Conservation (phyloP, 2,113 vertebrate genomes). For the Epinephelus cyanopodus region DNA sequence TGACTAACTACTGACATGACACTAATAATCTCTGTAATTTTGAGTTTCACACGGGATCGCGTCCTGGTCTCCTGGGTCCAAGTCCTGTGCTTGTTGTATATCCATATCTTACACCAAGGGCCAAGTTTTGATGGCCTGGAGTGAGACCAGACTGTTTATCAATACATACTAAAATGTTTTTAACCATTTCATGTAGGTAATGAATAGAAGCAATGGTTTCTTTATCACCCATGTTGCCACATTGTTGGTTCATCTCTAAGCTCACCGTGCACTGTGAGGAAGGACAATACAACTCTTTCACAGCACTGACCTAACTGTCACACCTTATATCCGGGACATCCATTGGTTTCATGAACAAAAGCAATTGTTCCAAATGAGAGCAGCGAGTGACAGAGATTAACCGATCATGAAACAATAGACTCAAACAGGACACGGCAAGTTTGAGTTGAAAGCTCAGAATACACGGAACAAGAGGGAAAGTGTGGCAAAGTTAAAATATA, state of each 20-base stretch:
- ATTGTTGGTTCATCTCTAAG: slow-evolving; percentile 54
- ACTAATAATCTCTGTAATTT: too few relatives aligned
- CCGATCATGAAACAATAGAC: slow-evolving; percentile 27
- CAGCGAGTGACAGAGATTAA: slow-evolving; percentile 25
- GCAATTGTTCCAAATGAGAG: slow-evolving; percentile 69
- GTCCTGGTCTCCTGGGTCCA: too few relatives aligned
- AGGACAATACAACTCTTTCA: slow-evolving; percentile 75
- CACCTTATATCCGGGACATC: slow-evolving; percentile 64
- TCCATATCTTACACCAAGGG: too few relatives aligned
- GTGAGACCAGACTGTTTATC: neutral
- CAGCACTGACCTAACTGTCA: slow-evolving; percentile 63
- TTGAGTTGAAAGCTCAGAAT: neutral
- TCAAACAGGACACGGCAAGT: neutral
- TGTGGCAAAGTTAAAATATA: neutral
- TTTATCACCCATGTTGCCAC: slow-evolving; percentile 40
- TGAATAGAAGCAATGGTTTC: slow-evolving; percentile 43
- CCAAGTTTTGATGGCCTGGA: too few relatives aligned
- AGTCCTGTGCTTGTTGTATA: too few relatives aligned
- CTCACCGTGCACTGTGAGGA: slow-evolving; percentile 65
- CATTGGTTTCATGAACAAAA: slow-evolving; percentile 74
- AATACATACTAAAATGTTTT: slow-evolving; percentile 25
- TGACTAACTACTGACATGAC: too few relatives aligned
- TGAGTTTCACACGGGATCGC: too few relatives aligned
- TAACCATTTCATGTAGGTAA: slow-evolving; percentile 6
- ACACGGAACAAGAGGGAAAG: neutral